These are phyloP conservation scores for Laupala kohalensis DNA, from an alignment of 1,140 invertebrate genomes.

Conservation along the genomic window DNA sequence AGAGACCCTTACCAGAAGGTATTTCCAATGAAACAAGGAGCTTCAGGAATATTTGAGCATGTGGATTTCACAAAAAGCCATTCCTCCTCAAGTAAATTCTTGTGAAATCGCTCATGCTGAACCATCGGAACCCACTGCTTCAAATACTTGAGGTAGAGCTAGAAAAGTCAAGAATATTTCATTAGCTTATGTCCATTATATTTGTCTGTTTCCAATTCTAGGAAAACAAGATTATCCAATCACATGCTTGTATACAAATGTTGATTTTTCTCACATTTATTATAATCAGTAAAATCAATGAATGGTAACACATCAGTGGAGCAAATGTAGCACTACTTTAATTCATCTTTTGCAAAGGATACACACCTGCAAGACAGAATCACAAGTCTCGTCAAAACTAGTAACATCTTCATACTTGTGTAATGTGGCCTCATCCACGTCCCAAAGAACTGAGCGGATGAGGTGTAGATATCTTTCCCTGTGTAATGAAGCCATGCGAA, in stretches of 20 bases:
- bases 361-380: constrained; percentile 5
- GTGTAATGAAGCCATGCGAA: constrained; percentile 63
- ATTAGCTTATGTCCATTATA: not conserved
- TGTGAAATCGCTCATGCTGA: constrained; percentile 53
- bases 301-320: too few species aligned
- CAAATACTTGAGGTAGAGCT: constrained; percentile 60
- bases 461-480: constrained; percentile 53
- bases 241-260: not conserved
- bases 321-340: too few species aligned
- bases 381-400: constrained; percentile 65
- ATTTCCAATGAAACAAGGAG: constrained; percentile 46
- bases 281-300: too few species aligned
- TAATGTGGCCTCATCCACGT: constrained; percentile 31
- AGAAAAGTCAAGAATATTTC: constrained; percentile 18
- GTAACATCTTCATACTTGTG: constrained; percentile 43
- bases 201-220: not conserved
- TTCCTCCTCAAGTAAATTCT: constrained; percentile 66
- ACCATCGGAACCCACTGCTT: constrained; percentile 55
- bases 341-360: too few species aligned
- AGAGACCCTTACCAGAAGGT: constrained; percentile 41
- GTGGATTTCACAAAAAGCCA: constrained; percentile 61
- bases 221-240: not conserved
- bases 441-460: constrained; percentile 48
- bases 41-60: constrained; percentile 52
- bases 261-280: not conserved